Percentiles rank a stretch among this genome's conserved stretches.
phyloP scores from a whole-genome alignment of 2,797 vertebrate species.

The Girardinus metallicus region DNA sequence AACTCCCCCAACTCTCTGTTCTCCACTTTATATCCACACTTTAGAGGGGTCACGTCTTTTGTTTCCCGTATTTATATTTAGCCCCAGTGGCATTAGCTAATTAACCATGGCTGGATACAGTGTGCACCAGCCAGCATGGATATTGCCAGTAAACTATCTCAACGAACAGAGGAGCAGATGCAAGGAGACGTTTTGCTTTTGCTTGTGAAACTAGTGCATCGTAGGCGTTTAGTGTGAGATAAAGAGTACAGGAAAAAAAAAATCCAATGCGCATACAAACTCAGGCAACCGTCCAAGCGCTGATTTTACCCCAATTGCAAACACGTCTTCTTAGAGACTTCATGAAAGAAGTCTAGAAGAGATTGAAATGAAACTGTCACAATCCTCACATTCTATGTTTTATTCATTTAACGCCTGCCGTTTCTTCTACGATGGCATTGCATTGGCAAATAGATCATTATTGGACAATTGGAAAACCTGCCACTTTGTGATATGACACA shows the following conservation, averaged over 20 bases:
- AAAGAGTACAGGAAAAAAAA: slow-evolving; percentile 67
- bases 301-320: slow-evolving; percentile 76
- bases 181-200: slow-evolving; percentile 70
- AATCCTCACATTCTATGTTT: slow-evolving; percentile 74
- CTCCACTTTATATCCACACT: slow-evolving; percentile 43
- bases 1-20: slow-evolving; percentile 42
- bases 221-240: slow-evolving; percentile 79
- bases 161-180: slow-evolving; percentile 77
- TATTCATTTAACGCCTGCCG: slow-evolving; percentile 78
- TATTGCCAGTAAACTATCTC: slow-evolving; percentile 73
- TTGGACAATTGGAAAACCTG: slow-evolving; percentile 82
- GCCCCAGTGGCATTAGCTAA: slow-evolving; percentile 62
- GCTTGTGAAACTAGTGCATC: slow-evolving; percentile 76
- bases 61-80: slow-evolving; percentile 65
- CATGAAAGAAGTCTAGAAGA: slow-evolving; percentile 40
- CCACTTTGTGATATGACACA: slow-evolving; percentile 81
- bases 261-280: slow-evolving; percentile 70
- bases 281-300: slow-evolving; percentile 76
- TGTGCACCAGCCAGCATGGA: slow-evolving; percentile 51
- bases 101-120: slow-evolving; percentile 60
- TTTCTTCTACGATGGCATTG: slow-evolving; percentile 74
- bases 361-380: slow-evolving; percentile 72
- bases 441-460: slow-evolving; percentile 84
- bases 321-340: slow-evolving; percentile 66
- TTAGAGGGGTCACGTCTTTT: slow-evolving; percentile 47